Base-by-base conservation (phyloP, 2,888 invertebrate genomes). In the Anaspis maculata region DNA sequence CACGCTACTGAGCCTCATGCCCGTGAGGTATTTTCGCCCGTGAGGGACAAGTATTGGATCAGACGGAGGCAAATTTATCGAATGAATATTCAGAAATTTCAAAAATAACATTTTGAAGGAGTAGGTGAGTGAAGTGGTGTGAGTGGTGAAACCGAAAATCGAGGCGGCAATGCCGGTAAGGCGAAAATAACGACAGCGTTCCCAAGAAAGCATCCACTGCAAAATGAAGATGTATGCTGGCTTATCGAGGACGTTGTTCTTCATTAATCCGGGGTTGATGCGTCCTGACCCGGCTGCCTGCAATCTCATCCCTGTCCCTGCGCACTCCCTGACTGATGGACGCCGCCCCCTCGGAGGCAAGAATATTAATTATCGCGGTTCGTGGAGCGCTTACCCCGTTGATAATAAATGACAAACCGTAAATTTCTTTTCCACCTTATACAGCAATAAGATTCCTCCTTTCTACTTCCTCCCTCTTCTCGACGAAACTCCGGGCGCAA, bases 301-400 rank as follows among this genome's bases (percentile, higher is more conserved):
- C 33, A 41, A 42, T 38, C 37, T 30, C 35, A n/a, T n/a, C n/a
- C n/a, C n/a, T n/a, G n/a, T n/a, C n/a, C n/a, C n/a, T n/a, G n/a
- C n/a, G n/a, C n/a, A n/a, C 37, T 34, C 25, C 33, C 27, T 35
- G 37, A 43, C 41, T 49, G 46, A 49, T 46, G 42, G 37, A 39
- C 41, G 37, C 39, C 41, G 21, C 37, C 41, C 32, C 34, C 41
- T 39, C 45, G 34, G n/a, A 44, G 46, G 40, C 39, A 44, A 45
- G 50, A 51, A 51, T 52, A 53, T 53, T 49, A 51, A 48, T 51
- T 51, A 52, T 46, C 42, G 49, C 38, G 39, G 42, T 45, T 39
- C 42, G 34, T 34, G 34, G 42, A 44, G 37, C 46, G 42, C 43
- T 46, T 37, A 38, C 40, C 32, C 37, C 44, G 39, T 36, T 44